A percentile compares a stretch with the other conserved stretches of the same genome.
Conservation (phyloP, 2,797 vertebrate genomes). For the Betta splendens region DNA sequence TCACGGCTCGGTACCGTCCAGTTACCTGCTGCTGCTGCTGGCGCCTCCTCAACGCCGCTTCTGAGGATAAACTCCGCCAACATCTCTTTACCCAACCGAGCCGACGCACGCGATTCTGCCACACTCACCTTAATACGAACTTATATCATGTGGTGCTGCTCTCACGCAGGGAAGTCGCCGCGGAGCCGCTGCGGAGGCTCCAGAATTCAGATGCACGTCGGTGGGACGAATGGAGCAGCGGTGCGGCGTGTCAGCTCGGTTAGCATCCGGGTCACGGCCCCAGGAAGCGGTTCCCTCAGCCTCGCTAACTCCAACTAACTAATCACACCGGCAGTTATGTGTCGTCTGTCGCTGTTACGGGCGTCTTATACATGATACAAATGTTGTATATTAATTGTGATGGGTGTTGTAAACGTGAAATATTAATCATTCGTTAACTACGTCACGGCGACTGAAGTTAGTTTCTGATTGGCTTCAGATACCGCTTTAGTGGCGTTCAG, state of each 20-base stretch:
- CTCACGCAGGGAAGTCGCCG: constrained; percentile 3
- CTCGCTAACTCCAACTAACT: neutral
- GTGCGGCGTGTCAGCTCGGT: constrained; percentile 74
- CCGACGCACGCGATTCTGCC: fast-evolving
- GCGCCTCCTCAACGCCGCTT: constrained; percentile 24
- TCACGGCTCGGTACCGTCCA: constrained; percentile 8
- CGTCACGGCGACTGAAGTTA: neutral
- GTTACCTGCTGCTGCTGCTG: constrained; percentile 10
- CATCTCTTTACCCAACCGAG: fast-evolving
- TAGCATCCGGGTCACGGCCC: constrained; percentile 59
- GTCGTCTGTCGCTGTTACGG: too few species aligned
- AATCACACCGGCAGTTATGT: too few species aligned
- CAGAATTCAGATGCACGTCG: constrained; percentile 36
- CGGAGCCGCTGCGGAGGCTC: constrained; percentile 11
- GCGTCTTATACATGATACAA: neutral
- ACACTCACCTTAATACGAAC: constrained; percentile 50
- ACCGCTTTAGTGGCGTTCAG: neutral
- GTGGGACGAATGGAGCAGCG: constrained; percentile 16
- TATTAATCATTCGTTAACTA: neutral
- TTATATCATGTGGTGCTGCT: neutral
- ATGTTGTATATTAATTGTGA: neutral
- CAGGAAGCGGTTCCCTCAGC: constrained; percentile 56
- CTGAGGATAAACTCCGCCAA: constrained; percentile 2
- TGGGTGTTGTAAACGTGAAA: neutral
- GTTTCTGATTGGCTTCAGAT: neutral